Base-by-base conservation (phyloP, 2,888 invertebrate genomes). In the Microdon myrmicae region DNA sequence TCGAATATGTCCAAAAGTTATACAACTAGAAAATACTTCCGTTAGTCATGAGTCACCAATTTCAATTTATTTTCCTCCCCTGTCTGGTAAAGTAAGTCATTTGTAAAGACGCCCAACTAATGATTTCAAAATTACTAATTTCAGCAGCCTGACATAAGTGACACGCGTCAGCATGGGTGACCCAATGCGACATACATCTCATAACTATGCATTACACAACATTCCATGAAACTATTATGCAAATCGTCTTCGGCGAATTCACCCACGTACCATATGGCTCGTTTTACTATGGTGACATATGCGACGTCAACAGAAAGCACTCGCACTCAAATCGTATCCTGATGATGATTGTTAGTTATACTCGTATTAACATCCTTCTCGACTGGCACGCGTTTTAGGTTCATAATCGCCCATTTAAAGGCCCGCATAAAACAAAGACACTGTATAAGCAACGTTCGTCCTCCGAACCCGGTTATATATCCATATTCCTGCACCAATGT, bases 351-450 rank as follows among this genome's bases (percentile, higher is more conserved):
- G 44, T 45, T 37, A 53, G 34, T 51, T 55, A 32, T 22, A 28
- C 16, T n/a, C n/a, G n/a, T 8, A 34, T 29, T 19, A 13, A 28
- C n/a, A 38, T 31, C 20, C 37, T 9, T 45, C 22, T 31, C 25
- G 37, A 19, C 8, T 12, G 25, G 51, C 64, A 37, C 64, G 58
- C 58, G 64, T 51, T 39, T n/a, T 38, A 31, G 28, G 17, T 26
- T 19, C 37, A 19, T 20, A 37, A 20, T 39, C 31, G 38, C 28
- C 14, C 19, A 23, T 44, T 43, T 14, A 2, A 7, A 38, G 49
- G 32, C 64, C 64, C 64, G 64, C 58, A 64, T 58, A 25, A 45
- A 51, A 56, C n/a, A 45, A 26, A 39, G 17, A 22, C 34, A 45
- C 35, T 23, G 39, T 44, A 23, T 37, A 49, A 43, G 45, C 43